phyloP scores from a whole-genome alignment of 2,888 invertebrate genomes.

The Orchesella flavescens region DNA sequence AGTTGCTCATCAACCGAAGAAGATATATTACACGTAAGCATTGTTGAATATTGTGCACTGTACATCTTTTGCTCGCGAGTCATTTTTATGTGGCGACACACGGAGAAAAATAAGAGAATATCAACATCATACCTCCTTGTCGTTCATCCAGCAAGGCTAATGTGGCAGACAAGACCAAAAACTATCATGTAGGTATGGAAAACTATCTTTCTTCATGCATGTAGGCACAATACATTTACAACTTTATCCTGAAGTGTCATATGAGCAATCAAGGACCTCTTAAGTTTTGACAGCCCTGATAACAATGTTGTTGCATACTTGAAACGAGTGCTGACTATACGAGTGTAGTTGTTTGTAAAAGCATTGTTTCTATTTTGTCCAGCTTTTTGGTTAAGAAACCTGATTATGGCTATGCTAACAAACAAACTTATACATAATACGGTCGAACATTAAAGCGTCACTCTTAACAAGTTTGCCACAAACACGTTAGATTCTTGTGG shows the following conservation, averaged over 20 bases:
- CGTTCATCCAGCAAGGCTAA: conserved; percentile 3
- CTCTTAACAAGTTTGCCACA: not conserved
- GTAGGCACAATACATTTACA: conserved; percentile 7
- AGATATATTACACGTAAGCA: conserved; percentile 30
- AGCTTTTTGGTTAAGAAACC: not conserved
- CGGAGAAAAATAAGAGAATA: conserved; percentile 3
- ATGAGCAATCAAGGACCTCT: conserved; percentile 54
- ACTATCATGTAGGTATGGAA: conserved; percentile 18
- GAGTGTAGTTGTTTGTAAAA: conserved; percentile 11
- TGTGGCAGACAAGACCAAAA: not conserved
- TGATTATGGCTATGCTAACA: not conserved
- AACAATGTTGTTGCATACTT: conserved; percentile 43
- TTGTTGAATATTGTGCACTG: conserved; percentile 27
- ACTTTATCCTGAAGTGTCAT: conserved; percentile 43
- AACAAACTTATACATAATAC: not conserved
- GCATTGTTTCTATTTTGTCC: conserved; percentile 29
- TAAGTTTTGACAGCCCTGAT: conserved; percentile 36
- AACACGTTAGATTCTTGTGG: not conserved
- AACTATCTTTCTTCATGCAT: not conserved
- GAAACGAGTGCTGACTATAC: conserved; percentile 30
- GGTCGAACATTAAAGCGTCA: not conserved
- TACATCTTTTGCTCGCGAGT: conserved; percentile 13
- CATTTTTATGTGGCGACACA: conserved; percentile 49
- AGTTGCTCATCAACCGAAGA: conserved; percentile 21
- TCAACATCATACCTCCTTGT: not conserved